phyloP scores from a whole-genome alignment of 2,888 invertebrate species.

The Glomeris marginata region DNA sequence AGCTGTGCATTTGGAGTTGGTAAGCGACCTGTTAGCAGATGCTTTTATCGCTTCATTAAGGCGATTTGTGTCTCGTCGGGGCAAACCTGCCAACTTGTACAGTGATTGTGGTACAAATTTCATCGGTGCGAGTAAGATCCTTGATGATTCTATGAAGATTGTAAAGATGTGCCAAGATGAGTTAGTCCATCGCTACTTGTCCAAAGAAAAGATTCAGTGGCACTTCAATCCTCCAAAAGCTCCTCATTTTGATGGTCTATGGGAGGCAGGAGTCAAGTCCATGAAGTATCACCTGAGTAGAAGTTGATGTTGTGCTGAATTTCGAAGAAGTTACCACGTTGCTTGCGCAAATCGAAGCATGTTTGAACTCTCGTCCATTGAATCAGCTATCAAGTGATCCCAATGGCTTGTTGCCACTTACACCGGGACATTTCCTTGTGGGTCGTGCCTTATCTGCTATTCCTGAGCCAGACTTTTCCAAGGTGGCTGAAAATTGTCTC shows the following conservation, averaged over 20 bases:
- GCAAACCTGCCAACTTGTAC: constrained; percentile 20
- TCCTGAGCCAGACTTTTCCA: constrained; percentile 19
- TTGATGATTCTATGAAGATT: too few species aligned
- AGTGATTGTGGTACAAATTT: constrained; percentile 28
- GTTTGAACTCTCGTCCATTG: constrained; percentile 24
- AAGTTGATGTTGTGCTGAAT: constrained; percentile 19
- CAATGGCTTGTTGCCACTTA: constrained; percentile 19
- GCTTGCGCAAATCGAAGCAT: constrained; percentile 22
- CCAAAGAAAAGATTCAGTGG: constrained; percentile 16
- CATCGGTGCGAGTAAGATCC: constrained; percentile 20
- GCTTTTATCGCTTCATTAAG: constrained; percentile 23
- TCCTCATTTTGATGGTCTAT: constrained; percentile 17
- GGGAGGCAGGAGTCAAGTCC: constrained; percentile 17
- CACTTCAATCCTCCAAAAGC: constrained; percentile 17
- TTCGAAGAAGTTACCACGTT: constrained; percentile 24
- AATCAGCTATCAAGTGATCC: constrained; percentile 20
- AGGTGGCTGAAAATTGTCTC: constrained; percentile 16
- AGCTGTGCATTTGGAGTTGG: constrained; percentile 23
- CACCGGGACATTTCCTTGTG: constrained; percentile 25
- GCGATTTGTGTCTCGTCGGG: constrained; percentile 23
- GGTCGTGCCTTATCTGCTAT: constrained; percentile 18
- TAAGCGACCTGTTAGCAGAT: constrained; percentile 21
- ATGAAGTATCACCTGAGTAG: constrained; percentile 16
- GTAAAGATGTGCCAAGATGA: too few species aligned
- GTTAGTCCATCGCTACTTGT: too few species aligned